phyloP scores from a whole-genome alignment of 2,888 invertebrate genomes.

The Ormyrus rosae region DNA sequence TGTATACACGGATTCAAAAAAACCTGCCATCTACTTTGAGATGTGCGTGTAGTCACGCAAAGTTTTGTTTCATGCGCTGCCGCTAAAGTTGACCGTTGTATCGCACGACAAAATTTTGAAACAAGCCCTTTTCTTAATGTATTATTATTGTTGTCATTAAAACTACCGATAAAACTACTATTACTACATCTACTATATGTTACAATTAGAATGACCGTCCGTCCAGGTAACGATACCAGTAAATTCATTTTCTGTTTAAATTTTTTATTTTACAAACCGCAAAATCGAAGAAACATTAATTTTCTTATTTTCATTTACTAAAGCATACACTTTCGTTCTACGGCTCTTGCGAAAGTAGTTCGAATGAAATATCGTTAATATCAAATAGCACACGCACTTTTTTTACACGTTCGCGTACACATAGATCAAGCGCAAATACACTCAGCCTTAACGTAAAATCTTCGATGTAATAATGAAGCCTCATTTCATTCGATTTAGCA shows the following conservation, averaged over 20 bases:
- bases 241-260: slow-evolving; percentile 42
- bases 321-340: slow-evolving; percentile 14
- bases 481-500: slow-evolving; percentile 1
- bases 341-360: slow-evolving; percentile 18
- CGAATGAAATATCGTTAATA: slow-evolving; percentile 23
- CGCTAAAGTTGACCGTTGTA: slow-evolving; percentile 36
- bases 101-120: slow-evolving; percentile 50
- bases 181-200: slow-evolving; percentile 65
- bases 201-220: slow-evolving; percentile 67
- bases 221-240: slow-evolving; percentile 56
- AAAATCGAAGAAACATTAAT: slow-evolving; percentile 45
- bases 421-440: slow-evolving; percentile 48
- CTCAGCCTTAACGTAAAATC: slow-evolving; percentile 41
- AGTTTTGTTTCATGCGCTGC: slow-evolving; percentile 11
- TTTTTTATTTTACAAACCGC: slow-evolving; percentile 52
- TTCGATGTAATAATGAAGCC: slow-evolving; percentile 22
- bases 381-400: slow-evolving; percentile 37
- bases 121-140: slow-evolving; percentile 57
- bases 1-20: slow-evolving; percentile 42
- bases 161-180: slow-evolving; percentile 63
- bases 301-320: slow-evolving; percentile 16
- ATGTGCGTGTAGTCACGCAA: slow-evolving; percentile 1
- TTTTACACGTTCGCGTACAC: slow-evolving; percentile 39
- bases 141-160: slow-evolving; percentile 64
- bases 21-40: slow-evolving; percentile 26